A percentile compares a stretch with the other conserved stretches of the same genome.
Evolutionary conservation across 2,113 vertebrate genomes (phyloP).

Genomic region (Vulpes lagopus): DNA sequence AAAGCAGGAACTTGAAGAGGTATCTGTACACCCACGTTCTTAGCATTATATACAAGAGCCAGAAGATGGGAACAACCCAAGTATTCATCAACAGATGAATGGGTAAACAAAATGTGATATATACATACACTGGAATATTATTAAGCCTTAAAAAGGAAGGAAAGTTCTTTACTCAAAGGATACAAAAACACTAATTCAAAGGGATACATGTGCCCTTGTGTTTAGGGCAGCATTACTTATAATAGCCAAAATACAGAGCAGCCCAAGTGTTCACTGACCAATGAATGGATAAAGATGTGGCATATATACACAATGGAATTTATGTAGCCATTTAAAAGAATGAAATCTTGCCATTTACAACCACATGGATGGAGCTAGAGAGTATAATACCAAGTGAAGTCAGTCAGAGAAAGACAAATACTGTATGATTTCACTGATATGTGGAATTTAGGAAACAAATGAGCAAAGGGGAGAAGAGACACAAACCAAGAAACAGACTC

Average conservation of each 20-base stretch:
- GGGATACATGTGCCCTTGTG: background rate
- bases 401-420: background rate
- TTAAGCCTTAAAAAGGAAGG: background rate
- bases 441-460: background rate
- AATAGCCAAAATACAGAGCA: background rate
- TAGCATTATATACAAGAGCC: background rate
- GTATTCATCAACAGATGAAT: background rate
- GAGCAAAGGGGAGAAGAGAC: background rate
- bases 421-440: background rate
- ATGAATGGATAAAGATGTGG: background rate
- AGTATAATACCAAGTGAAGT: background rate
- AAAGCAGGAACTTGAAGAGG: background rate
- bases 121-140: background rate
- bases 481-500: background rate
- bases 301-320: background rate
- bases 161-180: background rate
- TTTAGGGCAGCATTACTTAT: background rate
- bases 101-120: constrained; percentile 1
- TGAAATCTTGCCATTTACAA: background rate
- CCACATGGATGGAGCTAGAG: background rate
- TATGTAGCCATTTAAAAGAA: background rate
- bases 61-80: background rate
- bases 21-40: background rate
- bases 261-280: background rate
- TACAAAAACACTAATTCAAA: background rate